phyloP scores from a whole-genome alignment of 2,113 vertebrate genomes.

The Craseonycteris thonglongyai region DNA sequence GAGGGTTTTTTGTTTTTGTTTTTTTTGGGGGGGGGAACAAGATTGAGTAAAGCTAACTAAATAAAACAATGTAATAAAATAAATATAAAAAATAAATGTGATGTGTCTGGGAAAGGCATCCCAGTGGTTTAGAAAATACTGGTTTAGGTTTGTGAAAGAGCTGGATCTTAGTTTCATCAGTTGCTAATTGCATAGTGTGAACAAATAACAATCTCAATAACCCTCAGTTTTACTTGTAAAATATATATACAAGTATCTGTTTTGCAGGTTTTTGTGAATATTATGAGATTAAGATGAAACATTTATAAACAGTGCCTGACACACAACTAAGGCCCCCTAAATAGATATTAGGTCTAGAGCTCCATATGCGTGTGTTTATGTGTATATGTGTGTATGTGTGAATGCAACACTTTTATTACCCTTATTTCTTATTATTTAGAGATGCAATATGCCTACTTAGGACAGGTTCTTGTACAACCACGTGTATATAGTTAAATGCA shows the following conservation, averaged over 20 bases:
- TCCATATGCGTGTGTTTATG: neutral
- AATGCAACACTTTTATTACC: neutral
- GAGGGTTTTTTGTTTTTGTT: neutral
- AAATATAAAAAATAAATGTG: neutral
- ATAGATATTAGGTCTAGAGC: neutral
- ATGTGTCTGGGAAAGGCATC: neutral
- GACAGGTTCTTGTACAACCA: neutral
- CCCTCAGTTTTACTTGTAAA: neutral
- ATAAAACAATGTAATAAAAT: neutral
- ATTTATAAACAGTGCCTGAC: neutral
- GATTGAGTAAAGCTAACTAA: neutral
- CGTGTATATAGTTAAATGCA: neutral
- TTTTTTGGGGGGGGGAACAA: too few relatives aligned
- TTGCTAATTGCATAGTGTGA: neutral
- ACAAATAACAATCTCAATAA: neutral
- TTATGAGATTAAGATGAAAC: neutral
- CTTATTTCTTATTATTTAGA: neutral
- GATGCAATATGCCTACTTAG: neutral
- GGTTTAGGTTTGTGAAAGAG: neutral
- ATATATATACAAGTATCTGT: neutral
- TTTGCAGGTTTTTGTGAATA: neutral
- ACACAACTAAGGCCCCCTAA: neutral
- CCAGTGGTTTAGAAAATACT: neutral
- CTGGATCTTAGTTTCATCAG: neutral
- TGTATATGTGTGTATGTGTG: neutral